phyloP scores from a whole-genome alignment of 53 echinoderm and acorn worm genomes.

The Antedon mediterranea region DNA sequence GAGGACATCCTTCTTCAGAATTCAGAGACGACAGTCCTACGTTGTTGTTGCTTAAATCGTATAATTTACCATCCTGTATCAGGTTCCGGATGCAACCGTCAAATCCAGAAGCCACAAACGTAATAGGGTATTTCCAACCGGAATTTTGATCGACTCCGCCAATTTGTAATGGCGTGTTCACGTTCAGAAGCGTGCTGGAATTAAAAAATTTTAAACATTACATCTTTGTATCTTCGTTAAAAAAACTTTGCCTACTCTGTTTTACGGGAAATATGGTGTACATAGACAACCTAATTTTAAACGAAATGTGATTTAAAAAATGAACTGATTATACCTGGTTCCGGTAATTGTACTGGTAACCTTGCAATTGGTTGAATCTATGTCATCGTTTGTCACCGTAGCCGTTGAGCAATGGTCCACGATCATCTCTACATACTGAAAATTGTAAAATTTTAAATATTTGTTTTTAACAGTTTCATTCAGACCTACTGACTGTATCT shows the following conservation, averaged over 20 bases:
- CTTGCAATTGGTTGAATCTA: conserved; percentile 23
- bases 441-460: neutral
- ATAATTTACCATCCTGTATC: conserved; percentile 58
- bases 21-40: conserved; percentile 13
- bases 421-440: conserved; percentile 75
- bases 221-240: no score
- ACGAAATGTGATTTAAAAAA: no score
- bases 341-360: conserved; percentile 30
- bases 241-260: no score
- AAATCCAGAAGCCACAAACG: conserved; percentile 11
- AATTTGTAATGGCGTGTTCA: conserved; percentile 70
- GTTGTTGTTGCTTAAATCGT: conserved; percentile 35
- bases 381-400: conserved; percentile 11
- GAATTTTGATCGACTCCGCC: conserved; percentile 26
- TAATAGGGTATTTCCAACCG: neutral
- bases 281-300: no score
- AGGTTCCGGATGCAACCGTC: conserved; percentile 79
- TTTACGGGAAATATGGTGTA: no score
- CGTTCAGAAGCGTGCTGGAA: conserved; percentile 38
- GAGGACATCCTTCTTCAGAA: conserved; percentile 52
- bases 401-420: conserved; percentile 60
- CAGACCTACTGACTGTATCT: no score
- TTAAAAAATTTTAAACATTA: no score
- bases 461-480: neutral
- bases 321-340: conserved; percentile 3